Evolutionary conservation across 2,797 vertebrate genomes (phyloP).

Genomic region (Peromyscus eremicus): DNA sequence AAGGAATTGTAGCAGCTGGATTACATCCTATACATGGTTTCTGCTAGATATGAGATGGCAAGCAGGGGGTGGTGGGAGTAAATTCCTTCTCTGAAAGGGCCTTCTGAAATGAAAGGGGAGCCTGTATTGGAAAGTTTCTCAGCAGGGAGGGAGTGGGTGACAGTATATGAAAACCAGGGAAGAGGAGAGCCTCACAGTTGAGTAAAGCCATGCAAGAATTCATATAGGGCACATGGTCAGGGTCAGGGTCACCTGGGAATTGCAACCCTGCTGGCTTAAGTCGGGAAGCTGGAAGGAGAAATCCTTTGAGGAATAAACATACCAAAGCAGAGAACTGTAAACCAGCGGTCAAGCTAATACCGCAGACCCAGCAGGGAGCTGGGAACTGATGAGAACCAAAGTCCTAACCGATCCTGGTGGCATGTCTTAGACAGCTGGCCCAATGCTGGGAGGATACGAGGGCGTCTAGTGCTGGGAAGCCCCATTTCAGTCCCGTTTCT

Average conservation of each 20-base stretch:
- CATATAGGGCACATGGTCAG: background rate
- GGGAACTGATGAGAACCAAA: slow-evolving; percentile 4
- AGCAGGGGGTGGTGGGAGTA: background rate
- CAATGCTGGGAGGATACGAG: background rate
- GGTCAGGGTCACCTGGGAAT: background rate
- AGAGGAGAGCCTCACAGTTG: background rate
- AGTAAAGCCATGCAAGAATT: slow-evolving; percentile 40
- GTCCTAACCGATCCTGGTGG: background rate
- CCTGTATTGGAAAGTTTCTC: slow-evolving; percentile 2
- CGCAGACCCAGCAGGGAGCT: background rate
- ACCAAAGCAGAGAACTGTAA: slow-evolving; percentile 25
- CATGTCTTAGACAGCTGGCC: background rate
- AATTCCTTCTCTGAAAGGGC: background rate
- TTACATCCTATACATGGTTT: slow-evolving; percentile 38
- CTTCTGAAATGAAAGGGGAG: slow-evolving; percentile 7
- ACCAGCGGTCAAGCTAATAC: background rate
- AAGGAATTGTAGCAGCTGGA: background rate
- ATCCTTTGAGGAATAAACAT: background rate
- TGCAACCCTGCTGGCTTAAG: background rate
- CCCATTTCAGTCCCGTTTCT: background rate
- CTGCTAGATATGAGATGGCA: slow-evolving; percentile 55
- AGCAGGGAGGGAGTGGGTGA: background rate
- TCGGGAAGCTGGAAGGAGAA: background rate
- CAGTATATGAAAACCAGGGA: background rate
- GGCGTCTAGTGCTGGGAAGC: background rate